Evolutionary conservation across 1,140 invertebrate genomes (phyloP).

Genomic region (Hylaeus anthracinus): DNA sequence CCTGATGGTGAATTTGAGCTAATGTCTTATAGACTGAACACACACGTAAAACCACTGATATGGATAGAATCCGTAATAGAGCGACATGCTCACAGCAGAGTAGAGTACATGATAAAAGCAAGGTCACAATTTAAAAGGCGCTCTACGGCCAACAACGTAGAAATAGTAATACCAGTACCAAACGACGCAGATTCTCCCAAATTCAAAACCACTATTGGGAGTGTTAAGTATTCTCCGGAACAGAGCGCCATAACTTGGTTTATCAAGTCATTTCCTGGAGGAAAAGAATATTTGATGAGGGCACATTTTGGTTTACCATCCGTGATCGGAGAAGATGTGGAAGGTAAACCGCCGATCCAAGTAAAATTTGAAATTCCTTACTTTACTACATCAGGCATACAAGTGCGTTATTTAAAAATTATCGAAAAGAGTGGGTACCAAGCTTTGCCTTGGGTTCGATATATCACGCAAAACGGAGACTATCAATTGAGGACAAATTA

Average conservation of each 20-base stretch:
- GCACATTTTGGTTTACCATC: conserved; percentile 99
- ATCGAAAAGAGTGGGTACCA: conserved; percentile 99
- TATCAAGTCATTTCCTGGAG: conserved; percentile 99
- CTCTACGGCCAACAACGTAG: conserved; percentile 99
- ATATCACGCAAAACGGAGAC: conserved; percentile 99
- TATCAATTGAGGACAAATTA: conserved; percentile 98
- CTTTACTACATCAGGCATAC: conserved; percentile 99
- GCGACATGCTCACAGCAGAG: conserved; percentile 97
- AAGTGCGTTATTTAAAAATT: conserved; percentile 99
- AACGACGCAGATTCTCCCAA: conserved; percentile 99
- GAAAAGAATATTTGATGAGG: conserved; percentile 99
- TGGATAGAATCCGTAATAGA: conserved; percentile 99
- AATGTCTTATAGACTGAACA: conserved; percentile 99
- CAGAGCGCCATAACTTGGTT: conserved; percentile 99
- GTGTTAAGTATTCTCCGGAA: conserved; percentile 98
- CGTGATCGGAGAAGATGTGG: conserved; percentile 96
- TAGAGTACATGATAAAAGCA: conserved; percentile 99
- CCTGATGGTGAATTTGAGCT: conserved; percentile 99
- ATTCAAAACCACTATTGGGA: conserved; percentile 99
- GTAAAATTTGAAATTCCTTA: conserved; percentile 99
- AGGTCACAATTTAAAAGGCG: conserved; percentile 99
- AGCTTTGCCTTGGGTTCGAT: conserved; percentile 99
- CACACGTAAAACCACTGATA: conserved; percentile 98
- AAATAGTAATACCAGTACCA: conserved; percentile 99
- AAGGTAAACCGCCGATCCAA: conserved; percentile 98